phyloP scores from a whole-genome alignment of 2,888 invertebrate species.

The Caenorhabditis virilis region DNA sequence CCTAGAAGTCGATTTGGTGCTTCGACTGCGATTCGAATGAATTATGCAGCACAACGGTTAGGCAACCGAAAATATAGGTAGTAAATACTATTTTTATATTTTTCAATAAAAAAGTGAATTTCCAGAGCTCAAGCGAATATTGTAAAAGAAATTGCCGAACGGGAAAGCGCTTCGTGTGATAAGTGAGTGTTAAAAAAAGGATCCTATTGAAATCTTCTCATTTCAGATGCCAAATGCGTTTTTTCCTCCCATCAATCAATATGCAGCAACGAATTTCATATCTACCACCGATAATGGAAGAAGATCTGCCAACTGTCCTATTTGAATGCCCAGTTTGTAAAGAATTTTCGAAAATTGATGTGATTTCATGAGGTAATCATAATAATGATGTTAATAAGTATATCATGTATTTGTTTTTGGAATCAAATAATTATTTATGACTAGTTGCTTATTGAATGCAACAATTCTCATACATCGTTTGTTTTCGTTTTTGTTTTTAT shows the following conservation, averaged over 20 bases:
- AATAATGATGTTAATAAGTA: not conserved
- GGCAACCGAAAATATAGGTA: slow-evolving; percentile 25
- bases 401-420: not conserved
- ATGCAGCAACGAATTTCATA: slow-evolving; percentile 29
- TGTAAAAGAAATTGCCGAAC: slow-evolving; percentile 4
- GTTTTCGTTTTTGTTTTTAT: not conserved
- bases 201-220: not conserved
- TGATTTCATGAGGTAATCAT: not conserved
- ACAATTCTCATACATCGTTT: not conserved
- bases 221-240: slow-evolving; percentile 34
- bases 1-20: slow-evolving; percentile 8
- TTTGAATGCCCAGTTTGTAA: slow-evolving; percentile 34
- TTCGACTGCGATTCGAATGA: slow-evolving; percentile 20
- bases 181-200: slow-evolving; percentile 5
- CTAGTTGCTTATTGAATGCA: not conserved
- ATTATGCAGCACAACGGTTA: slow-evolving; percentile 25
- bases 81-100: not conserved
- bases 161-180: slow-evolving; percentile 24
- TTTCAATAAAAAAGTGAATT: not conserved
- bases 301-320: slow-evolving; percentile 21
- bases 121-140: slow-evolving; percentile 9
- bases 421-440: not conserved
- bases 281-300: slow-evolving; percentile 6
- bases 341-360: slow-evolving; percentile 4
- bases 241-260: slow-evolving; percentile 13